Evolutionary conservation across 2,797 vertebrate genomes (phyloP), one percentile per base, ranked within the genome.

Genomic region (Arctocebus calabarensis): DNA sequence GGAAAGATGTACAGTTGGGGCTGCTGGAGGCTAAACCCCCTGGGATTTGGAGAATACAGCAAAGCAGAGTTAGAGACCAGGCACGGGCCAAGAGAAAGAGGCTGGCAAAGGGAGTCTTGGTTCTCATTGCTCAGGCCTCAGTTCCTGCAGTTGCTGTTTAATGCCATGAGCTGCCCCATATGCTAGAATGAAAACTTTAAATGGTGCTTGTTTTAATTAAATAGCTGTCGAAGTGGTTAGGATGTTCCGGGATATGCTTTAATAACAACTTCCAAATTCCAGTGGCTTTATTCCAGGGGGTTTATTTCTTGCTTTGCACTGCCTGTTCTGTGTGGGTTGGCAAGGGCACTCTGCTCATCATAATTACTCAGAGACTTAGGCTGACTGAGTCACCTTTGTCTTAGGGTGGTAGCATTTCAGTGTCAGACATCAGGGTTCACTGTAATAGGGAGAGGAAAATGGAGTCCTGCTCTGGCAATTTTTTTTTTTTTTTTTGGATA

Each of bases 121-220:
- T 45, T 89, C 55, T 27, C 12, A 25, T 82, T 61, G 32, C 37
- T 66, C 32, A 48, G 77, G 57, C 66, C 59, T 48, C 5, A 7
- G 29, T 37, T 79, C 37, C 64, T 88, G 48, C 43, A 12, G 25
- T 68, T 55, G 17, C 32, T 45, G 52, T 81, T 25, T 34, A n/a
- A 73, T 92, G 70, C 68, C 43, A 45, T 34, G 25, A 81, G 37
- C 16, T 81, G 37, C 6, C 40, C 37, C 23, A 40, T 45, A 37
- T 78, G 71, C 62, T 71, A 25, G 45, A 62, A 74, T 66, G 94
- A 74, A 88, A 91, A 77, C 79, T 43, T 79, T 29, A 25, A 70
- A 12, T 73, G 12, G 20, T 25, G 14, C 84, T 88, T 34, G 7
- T 68, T 20, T 78, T 22, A 59, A 73, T 55, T 85, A 57, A 91